Base-by-base conservation (phyloP, 2,797 vertebrate genomes). In the Luscinia luscinia region DNA sequence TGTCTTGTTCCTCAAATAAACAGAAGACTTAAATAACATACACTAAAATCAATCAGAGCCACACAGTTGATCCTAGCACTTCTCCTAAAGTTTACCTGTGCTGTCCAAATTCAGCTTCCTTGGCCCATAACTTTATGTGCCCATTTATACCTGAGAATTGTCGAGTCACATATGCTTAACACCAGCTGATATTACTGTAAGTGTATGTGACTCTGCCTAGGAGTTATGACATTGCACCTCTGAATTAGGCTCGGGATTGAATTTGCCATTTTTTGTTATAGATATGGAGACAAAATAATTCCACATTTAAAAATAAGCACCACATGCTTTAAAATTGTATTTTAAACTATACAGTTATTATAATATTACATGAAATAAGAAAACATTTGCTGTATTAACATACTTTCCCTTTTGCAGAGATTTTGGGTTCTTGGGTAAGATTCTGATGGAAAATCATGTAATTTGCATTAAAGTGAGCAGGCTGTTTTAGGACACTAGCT, bases 21-120 rank as follows among this genome's bases (percentile, higher is more conserved):
- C 20, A 51, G 3, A 40, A 59, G 51, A 27, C 43, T 72, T 68
- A 27, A 74, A n/a, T 48, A 73, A 34, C 34, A 19, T 36, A 15
- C 57, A 36, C 38, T 45, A 45, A 89, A 88, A 73, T 84, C 75
- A 67, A 0, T 20, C 3, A 62, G 63, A 88, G 32, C 59, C 46
- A 32, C n/a, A 23, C 36, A 85, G 54, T 57, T 89, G 62, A 30
- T 90, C 87, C 15, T 69, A 70, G 46, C 36, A 28, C 49, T 59
- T 4, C 64, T 91, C 23, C 52, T 51, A 15, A 64, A 77, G 22
- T 69, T 91, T 80, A 68, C 52, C 34, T 93, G 43, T 82, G 45
- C 58, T 81, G 26, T 81, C 82, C 62, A 68, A 70, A 92, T 84
- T 93, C 32, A 85, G 38, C 62, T 67, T 46, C 57, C 58, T 96